phyloP scores from a whole-genome alignment of 2,113 vertebrate species.

The Bungarus multicinctus region DNA sequence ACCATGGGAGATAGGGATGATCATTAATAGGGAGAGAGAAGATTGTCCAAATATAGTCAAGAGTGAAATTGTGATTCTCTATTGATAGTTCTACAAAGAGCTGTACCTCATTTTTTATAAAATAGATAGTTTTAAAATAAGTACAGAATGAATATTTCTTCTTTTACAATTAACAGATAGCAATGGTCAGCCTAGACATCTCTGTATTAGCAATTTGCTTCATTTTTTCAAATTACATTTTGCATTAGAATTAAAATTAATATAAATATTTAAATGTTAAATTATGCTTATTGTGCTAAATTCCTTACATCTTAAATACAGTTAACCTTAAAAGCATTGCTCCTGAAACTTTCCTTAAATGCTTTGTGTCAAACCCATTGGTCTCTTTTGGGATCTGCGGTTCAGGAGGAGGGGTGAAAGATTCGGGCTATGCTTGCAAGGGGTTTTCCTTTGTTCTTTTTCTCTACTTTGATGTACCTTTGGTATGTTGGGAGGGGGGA shows the following conservation, averaged over 20 bases:
- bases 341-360: not conserved
- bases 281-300: not conserved
- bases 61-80: not conserved
- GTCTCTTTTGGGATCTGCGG: too few relatives aligned
- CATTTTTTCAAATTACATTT: not conserved
- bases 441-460: too few relatives aligned
- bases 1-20: not conserved
- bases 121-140: not conserved
- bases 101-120: accelerated
- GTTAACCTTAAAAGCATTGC: not conserved
- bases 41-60: too few relatives aligned
- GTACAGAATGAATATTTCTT: not conserved
- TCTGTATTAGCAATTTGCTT: slow-evolving; percentile 2
- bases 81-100: not conserved
- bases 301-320: slow-evolving; percentile 11
- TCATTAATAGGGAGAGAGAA: not conserved
- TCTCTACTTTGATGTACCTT: too few relatives aligned
- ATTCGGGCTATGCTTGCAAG: too few relatives aligned
- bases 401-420: too few relatives aligned
- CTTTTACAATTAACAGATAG: not conserved
- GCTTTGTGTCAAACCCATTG: not conserved
- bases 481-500: too few relatives aligned
- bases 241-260: not conserved
- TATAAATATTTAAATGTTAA: not conserved
- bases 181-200: not conserved